Percentiles rank a stretch among this genome's conserved stretches.
Conservation (phyloP, 2,113 vertebrate species). For the Tachycineta bicolor region DNA sequence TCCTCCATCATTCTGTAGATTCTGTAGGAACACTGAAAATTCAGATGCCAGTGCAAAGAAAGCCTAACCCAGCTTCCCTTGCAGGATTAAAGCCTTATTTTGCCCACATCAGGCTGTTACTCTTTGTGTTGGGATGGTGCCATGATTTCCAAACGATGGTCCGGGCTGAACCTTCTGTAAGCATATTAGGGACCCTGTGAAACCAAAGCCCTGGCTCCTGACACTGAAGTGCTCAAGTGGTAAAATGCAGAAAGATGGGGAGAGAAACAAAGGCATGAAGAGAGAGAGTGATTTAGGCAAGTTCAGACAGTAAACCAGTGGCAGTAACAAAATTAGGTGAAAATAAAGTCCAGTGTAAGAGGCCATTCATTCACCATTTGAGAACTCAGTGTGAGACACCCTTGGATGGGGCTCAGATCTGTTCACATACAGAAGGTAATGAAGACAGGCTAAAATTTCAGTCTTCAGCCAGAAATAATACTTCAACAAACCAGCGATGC, state of each 20-base stretch:
- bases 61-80: background rate
- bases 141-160: background rate
- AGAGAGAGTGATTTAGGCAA: background rate
- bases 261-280: background rate
- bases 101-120: rapidly evolving
- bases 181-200: background rate
- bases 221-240: background rate
- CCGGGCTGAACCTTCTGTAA: background rate
- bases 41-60: background rate
- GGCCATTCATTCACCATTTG: background rate
- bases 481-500: background rate
- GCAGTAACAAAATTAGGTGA: background rate
- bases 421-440: background rate
- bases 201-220: background rate
- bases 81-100: background rate
- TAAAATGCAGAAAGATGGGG: background rate
- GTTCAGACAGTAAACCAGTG: background rate
- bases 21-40: background rate
- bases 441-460: background rate
- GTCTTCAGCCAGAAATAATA: background rate
- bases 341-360: background rate
- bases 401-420: background rate
- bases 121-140: background rate
- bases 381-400: background rate
- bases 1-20: background rate